Conservation (phyloP, 2,888 invertebrate species). For the Dolichopus griseipennis region DNA sequence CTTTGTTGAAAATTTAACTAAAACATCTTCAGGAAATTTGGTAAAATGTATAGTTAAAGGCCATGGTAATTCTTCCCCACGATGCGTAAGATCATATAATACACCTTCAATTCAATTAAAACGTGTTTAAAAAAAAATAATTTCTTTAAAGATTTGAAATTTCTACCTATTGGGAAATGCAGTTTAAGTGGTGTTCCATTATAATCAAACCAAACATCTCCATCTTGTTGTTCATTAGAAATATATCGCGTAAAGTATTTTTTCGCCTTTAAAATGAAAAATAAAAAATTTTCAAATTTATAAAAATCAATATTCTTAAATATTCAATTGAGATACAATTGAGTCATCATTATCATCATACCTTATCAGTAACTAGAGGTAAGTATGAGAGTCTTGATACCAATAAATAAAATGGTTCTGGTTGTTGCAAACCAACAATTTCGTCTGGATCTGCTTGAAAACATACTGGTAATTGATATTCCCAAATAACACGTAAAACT, state of each 20-base stretch:
- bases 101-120: conserved; percentile 55
- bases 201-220: conserved; percentile 90
- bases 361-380: conserved; percentile 91
- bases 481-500: conserved; percentile 91
- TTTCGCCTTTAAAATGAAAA: conserved; percentile 54
- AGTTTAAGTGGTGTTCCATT: conserved; percentile 87
- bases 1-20: conserved; percentile 82
- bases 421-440: conserved; percentile 77
- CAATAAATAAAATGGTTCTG: conserved; percentile 89
- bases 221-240: conserved; percentile 69
- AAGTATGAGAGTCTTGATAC: conserved; percentile 89
- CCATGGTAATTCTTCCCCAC: conserved; percentile 80
- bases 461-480: conserved; percentile 87
- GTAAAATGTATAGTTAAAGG: conserved; percentile 87
- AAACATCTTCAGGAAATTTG: conserved; percentile 81
- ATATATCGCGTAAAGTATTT: conserved; percentile 80
- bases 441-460: conserved; percentile 85
- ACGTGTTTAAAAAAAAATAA: background rate
- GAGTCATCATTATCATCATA: conserved; percentile 36
- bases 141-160: background rate
- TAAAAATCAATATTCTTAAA: background rate
- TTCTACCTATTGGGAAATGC: conserved; percentile 62
- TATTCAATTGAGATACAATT: background rate
- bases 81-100: conserved; percentile 72
- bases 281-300: too few relatives aligned